Conservation (phyloP, 2,888 invertebrate species). For the Pycnomerus fuliginosus region DNA sequence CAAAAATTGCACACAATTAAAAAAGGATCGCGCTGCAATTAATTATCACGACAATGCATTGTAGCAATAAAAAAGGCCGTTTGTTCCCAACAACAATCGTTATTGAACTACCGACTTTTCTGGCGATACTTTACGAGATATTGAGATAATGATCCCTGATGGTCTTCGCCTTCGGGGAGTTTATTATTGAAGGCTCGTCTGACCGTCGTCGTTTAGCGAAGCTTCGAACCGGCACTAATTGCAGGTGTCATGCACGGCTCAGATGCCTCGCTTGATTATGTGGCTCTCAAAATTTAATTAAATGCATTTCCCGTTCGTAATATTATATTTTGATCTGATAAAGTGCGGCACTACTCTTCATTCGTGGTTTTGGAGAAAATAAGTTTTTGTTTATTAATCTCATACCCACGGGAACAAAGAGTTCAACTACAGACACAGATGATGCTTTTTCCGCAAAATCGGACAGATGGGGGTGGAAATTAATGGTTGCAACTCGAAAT, state of each 20-base stretch:
- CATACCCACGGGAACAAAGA: no score
- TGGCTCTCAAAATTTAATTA: conserved; percentile 50
- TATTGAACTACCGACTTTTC: conserved; percentile 1
- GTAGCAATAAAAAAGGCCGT: conserved; percentile 2
- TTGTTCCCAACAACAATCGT: no score
- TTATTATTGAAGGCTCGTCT: conserved; percentile 17
- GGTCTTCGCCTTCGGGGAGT: conserved; percentile 6
- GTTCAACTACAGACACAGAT: no score
- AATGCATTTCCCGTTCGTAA: conserved; percentile 52
- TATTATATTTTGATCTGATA: conserved; percentile 49
- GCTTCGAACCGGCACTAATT: conserved; percentile 51
- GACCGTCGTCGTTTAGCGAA: conserved; percentile 44
- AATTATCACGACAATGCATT: conserved; percentile 11
- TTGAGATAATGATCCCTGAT: conserved; percentile 15
- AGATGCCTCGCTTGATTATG: conserved; percentile 48
- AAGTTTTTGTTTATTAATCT: no score
- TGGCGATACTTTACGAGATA: conserved; percentile 12
- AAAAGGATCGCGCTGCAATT: conserved; percentile 27
- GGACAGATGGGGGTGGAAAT: no score
- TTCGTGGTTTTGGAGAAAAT: no score
- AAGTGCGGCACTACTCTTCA: no score
- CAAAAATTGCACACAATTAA: conserved; percentile 35
- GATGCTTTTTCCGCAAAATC: no score
- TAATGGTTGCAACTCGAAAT: no score
- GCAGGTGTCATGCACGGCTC: conserved; percentile 51